These are phyloP conservation scores for Spodoptera frugiperda DNA, from an alignment of 1,140 invertebrate genomes.

Conservation along the genomic window DNA sequence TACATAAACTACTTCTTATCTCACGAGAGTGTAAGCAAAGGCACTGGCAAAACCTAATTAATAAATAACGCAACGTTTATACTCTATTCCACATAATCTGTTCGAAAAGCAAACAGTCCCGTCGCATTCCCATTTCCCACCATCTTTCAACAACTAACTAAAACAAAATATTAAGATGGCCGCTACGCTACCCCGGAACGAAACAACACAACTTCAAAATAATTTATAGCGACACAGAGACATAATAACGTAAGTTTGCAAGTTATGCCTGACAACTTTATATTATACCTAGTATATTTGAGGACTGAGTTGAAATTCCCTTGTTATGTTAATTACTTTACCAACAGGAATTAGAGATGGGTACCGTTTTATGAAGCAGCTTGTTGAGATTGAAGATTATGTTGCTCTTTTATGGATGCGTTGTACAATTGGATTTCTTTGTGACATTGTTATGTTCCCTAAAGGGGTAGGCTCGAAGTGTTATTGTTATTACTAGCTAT, in stretches of 20 bases:
- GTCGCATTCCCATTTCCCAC: too few relatives aligned
- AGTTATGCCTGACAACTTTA: slow-evolving; percentile 33
- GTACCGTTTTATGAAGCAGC: slow-evolving; percentile 21
- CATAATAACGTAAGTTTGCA: slow-evolving; percentile 45
- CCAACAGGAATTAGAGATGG: background rate
- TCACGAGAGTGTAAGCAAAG: too few relatives aligned
- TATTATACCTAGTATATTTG: slow-evolving; percentile 27
- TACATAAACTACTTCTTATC: too few relatives aligned
- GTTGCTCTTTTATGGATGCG: background rate
- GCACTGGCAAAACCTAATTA: too few relatives aligned
- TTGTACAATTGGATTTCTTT: background rate
- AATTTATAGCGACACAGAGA: slow-evolving; percentile 38
- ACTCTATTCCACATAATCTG: too few relatives aligned
- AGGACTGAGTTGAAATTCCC: slow-evolving; percentile 19
- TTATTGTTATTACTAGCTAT: too few relatives aligned
- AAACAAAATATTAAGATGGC: slow-evolving; percentile 28
- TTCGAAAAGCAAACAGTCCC: too few relatives aligned
- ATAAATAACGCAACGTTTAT: too few relatives aligned
- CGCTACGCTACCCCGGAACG: slow-evolving; percentile 13
- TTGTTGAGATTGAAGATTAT: background rate
- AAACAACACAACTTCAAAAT: slow-evolving; percentile 28
- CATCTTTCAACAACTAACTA: background rate
- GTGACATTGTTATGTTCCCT: background rate
- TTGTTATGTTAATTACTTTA: slow-evolving; percentile 41
- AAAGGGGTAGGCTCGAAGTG: too few relatives aligned